A percentile compares a stretch with the other conserved stretches of the same genome.
Conservation (phyloP, 2,888 invertebrate genomes). For the Latrodectus elegans region DNA sequence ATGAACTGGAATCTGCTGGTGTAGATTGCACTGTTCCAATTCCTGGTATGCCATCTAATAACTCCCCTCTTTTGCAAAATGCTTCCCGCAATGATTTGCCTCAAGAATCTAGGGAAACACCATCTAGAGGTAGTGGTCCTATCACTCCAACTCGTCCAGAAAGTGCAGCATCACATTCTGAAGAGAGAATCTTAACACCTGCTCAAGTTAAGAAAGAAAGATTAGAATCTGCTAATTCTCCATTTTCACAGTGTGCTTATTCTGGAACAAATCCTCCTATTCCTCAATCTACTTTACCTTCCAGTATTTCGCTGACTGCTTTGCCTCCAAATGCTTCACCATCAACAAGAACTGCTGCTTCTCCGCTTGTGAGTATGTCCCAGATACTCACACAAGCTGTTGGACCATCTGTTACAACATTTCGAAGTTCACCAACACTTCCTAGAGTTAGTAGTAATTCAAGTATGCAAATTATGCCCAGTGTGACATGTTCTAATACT, state of each 20-base stretch:
- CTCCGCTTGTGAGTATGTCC: neutral
- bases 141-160: conserved; percentile 55
- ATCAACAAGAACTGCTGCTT: too few species aligned
- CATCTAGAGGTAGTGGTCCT: conserved; percentile 58
- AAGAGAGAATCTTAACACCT: conserved; percentile 31
- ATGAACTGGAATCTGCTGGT: neutral
- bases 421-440: neutral
- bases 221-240: conserved; percentile 16
- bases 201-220: conserved; percentile 43
- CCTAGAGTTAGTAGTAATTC: neutral
- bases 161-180: conserved; percentile 54
- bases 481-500: neutral
- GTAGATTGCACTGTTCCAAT: conserved; percentile 4
- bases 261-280: conserved; percentile 10
- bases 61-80: neutral
- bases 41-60: neutral
- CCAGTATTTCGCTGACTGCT: neutral
- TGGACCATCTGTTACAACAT: neutral
- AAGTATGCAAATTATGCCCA: neutral
- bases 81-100: conserved; percentile 28
- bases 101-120: conserved; percentile 54
- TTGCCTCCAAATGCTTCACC: neutral
- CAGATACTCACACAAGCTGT: neutral
- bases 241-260: conserved; percentile 43
- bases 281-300: conserved; percentile 9